These are phyloP conservation scores for Numida meleagris DNA, from an alignment of 2,113 vertebrate genomes.

Conservation along the genomic window DNA sequence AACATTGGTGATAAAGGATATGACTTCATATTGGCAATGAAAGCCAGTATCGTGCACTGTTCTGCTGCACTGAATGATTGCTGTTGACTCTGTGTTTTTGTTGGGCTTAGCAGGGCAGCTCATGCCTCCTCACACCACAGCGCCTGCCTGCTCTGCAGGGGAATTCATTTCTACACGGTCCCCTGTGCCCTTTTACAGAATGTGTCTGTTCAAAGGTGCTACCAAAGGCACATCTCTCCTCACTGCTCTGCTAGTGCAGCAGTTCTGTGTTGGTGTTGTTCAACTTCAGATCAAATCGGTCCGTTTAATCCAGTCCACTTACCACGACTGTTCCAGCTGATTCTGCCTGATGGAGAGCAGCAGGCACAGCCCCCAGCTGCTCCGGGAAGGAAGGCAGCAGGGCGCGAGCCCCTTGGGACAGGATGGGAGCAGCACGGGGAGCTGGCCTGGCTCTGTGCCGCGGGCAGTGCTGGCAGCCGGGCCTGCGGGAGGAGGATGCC, in stretches of 20 bases:
- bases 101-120: not conserved
- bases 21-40: not conserved
- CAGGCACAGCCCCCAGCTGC: not conserved
- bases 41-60: not conserved
- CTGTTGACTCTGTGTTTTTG: not conserved
- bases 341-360: not conserved
- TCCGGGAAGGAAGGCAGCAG: not conserved
- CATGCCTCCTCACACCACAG: not conserved
- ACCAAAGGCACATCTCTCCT: not conserved
- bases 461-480: not conserved
- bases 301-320: not conserved
- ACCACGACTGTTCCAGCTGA: not conserved
- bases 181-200: not conserved
- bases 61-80: accelerated
- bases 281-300: not conserved
- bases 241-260: not conserved
- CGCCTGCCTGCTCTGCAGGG: not conserved
- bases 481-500: not conserved
- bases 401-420: accelerated
- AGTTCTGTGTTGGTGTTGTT: not conserved
- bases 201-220: not conserved
- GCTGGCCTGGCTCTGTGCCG: accelerated
- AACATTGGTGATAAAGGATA: not conserved
- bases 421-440: not conserved
- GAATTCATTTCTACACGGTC: not conserved